Evolutionary conservation across 64 coral and sea anemone species (phyloP), one percentile per base, ranked within the genome.

Genomic region (Pocillopora damicornis): DNA sequence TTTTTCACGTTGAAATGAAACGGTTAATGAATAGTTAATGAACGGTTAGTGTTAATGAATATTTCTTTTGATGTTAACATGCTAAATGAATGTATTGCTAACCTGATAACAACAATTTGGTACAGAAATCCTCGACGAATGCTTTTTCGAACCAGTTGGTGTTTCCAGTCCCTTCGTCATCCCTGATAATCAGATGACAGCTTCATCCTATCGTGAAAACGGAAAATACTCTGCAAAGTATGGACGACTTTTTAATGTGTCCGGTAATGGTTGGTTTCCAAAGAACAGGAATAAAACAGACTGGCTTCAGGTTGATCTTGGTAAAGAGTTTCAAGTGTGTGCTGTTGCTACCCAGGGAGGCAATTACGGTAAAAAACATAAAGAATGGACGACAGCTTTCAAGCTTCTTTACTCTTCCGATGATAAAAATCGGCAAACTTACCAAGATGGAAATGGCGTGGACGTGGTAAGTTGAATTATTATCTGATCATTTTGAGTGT

Each of bases 281-380:
- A 69, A 25, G 0, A 12, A 16, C 16, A 35, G 22, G 34, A 57
- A 34, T 13, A 79, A 11, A 14, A 72, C 59, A 16, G 87, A 79
- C 61, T 89, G 87, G 87, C 76, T 89, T 0, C 87, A 89, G 17
- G 76, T 89, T 11, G 77, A 89, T 59, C 56, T 89, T 3, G 87
- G 87, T 5, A 57, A 30, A 89, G 35, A 13, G 22, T 13, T 79
- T 5, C 18, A 69, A 67, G 59, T 89, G 59, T 89, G 87, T 77
- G 75, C 36, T 15, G 11, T 89, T 25, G 75, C 59, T 68, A 60
- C 61, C 59, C 87, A 89, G 56, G 87, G 87, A 17, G 60, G 59
- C 9, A 10, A 17, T n/a, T 58, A 26, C 67, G 14, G 60, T 61
- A 6, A 14, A 61, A 14, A 61, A 6, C 7, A 61, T 14, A 9